Conservation (phyloP, 1,140 invertebrate genomes). For the Penaeus indicus region DNA sequence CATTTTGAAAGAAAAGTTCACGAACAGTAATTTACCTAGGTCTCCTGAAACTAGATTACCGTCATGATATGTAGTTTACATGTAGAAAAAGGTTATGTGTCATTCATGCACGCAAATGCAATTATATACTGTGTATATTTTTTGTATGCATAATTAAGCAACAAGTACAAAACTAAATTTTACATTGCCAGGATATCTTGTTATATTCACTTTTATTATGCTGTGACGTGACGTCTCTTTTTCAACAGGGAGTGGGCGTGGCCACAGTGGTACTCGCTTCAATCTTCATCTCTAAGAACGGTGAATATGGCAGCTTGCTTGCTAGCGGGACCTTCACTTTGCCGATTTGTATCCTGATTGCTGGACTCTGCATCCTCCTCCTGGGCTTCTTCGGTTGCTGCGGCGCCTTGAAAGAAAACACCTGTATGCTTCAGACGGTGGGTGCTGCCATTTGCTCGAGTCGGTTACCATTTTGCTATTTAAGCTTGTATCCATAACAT, state of each 20-base stretch:
- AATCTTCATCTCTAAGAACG: slow-evolving; percentile 54
- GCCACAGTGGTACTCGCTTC: slow-evolving; percentile 54
- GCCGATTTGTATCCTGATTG: slow-evolving; percentile 67
- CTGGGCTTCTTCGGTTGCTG: slow-evolving; percentile 93
- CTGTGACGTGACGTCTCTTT: background rate
- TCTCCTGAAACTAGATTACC: too few relatives aligned
- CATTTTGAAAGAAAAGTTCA: too few relatives aligned
- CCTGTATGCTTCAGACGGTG: slow-evolving; percentile 87
- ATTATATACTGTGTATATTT: too few relatives aligned
- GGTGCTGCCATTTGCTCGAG: slow-evolving; percentile 68
- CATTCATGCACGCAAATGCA: too few relatives aligned
- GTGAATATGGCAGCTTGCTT: slow-evolving; percentile 41
- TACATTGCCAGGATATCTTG: background rate
- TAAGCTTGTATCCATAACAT: background rate
- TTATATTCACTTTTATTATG: background rate
- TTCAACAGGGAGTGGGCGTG: slow-evolving; percentile 53
- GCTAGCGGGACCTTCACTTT: slow-evolving; percentile 49
- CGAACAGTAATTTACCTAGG: too few relatives aligned
- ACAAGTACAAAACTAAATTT: too few relatives aligned
- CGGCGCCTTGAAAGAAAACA: slow-evolving; percentile 87
- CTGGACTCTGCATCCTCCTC: slow-evolving; percentile 84
- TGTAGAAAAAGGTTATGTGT: too few relatives aligned
- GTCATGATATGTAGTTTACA: too few relatives aligned
- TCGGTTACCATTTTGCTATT: background rate
- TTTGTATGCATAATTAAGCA: too few relatives aligned